Conservation (phyloP, 2,888 invertebrate species). For the Mycalesis mineus region DNA sequence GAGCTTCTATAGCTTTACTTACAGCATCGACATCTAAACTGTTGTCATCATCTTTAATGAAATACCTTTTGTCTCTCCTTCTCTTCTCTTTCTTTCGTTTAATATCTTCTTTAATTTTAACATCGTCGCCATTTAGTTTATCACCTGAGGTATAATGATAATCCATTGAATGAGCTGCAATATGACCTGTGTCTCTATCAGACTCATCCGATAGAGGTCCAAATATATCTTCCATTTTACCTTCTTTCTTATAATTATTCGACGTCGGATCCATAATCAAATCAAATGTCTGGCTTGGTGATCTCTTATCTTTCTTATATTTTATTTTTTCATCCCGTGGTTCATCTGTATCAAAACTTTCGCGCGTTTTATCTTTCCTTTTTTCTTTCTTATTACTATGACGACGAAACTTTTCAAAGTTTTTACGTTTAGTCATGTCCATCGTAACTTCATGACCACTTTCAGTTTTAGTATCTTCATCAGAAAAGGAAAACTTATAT, state of each 20-base stretch:
- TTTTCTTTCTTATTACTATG: slow-evolving; percentile 79
- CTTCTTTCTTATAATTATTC: slow-evolving; percentile 80
- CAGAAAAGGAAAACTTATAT: slow-evolving; percentile 82
- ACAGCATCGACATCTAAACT: slow-evolving; percentile 89
- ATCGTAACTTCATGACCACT: slow-evolving; percentile 43
- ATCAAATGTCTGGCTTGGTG: slow-evolving; percentile 46
- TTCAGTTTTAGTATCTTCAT: slow-evolving; percentile 72
- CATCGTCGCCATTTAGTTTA: slow-evolving; percentile 41
- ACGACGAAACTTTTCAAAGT: slow-evolving; percentile 73
- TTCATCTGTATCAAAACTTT: slow-evolving; percentile 68
- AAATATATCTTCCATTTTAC: slow-evolving; percentile 92
- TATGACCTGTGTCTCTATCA: slow-evolving; percentile 50
- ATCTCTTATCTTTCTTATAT: slow-evolving; percentile 78
- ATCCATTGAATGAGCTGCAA: neutral
- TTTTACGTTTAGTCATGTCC: slow-evolving; percentile 61
- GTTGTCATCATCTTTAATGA: slow-evolving; percentile 83
- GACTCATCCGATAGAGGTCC: slow-evolving; percentile 89
- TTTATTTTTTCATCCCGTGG: slow-evolving; percentile 76
- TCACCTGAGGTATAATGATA: slow-evolving; percentile 25
- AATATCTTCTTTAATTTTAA: slow-evolving; percentile 67
- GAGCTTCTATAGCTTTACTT: slow-evolving; percentile 88
- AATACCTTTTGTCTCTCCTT: slow-evolving; percentile 79
- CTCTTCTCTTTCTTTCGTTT: slow-evolving; percentile 81
- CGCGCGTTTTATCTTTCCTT: slow-evolving; percentile 77
- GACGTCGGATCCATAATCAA: slow-evolving; percentile 43